A percentile compares a stretch with the other conserved stretches of the same genome.
Evolutionary conservation across 64 coral and sea anemone species (phyloP).

Genomic region (Cladopsammia gracilis): DNA sequence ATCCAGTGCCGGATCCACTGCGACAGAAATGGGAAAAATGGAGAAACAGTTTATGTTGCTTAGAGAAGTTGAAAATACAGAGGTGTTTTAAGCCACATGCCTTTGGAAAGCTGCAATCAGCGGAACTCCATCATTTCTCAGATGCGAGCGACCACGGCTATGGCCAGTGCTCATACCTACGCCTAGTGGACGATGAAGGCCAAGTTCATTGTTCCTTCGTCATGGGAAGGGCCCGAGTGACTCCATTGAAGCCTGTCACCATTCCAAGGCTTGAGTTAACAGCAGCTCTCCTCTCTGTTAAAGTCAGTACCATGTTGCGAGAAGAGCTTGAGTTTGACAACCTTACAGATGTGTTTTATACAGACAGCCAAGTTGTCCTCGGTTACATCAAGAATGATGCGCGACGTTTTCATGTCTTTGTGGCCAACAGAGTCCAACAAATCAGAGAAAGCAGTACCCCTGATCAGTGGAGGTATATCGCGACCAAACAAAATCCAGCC

Average conservation of each 20-base stretch:
- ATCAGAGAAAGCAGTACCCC: slow-evolving; percentile 12
- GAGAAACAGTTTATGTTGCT: background rate
- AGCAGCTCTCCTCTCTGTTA: slow-evolving; percentile 27
- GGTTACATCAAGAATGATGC: slow-evolving; percentile 27
- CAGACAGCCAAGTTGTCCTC: slow-evolving; percentile 45
- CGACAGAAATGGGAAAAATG: slow-evolving; percentile 9
- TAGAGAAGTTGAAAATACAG: slow-evolving; percentile 15
- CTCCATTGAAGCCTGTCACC: slow-evolving; percentile 22
- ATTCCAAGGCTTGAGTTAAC: slow-evolving; percentile 27
- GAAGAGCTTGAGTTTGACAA: slow-evolving; percentile 33
- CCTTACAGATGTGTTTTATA: slow-evolving; percentile 21
- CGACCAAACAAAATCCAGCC: slow-evolving; percentile 29
- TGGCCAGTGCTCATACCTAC: slow-evolving; percentile 45
- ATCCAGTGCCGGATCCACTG: slow-evolving; percentile 17
- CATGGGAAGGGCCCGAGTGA: slow-evolving; percentile 14
- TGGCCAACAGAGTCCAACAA: slow-evolving; percentile 38
- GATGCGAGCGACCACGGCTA: slow-evolving; percentile 46
- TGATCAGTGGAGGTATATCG: slow-evolving; percentile 29
- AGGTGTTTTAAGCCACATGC: slow-evolving; percentile 41
- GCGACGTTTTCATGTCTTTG: slow-evolving; percentile 36
- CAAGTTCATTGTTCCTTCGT: slow-evolving; percentile 42
- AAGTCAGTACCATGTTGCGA: background rate
- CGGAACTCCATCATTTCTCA: slow-evolving; percentile 39
- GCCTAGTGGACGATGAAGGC: background rate
- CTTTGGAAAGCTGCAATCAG: background rate